These are phyloP conservation scores for Eupithecia inturbata DNA, from an alignment of 2,888 invertebrate species.

Conservation along the genomic window DNA sequence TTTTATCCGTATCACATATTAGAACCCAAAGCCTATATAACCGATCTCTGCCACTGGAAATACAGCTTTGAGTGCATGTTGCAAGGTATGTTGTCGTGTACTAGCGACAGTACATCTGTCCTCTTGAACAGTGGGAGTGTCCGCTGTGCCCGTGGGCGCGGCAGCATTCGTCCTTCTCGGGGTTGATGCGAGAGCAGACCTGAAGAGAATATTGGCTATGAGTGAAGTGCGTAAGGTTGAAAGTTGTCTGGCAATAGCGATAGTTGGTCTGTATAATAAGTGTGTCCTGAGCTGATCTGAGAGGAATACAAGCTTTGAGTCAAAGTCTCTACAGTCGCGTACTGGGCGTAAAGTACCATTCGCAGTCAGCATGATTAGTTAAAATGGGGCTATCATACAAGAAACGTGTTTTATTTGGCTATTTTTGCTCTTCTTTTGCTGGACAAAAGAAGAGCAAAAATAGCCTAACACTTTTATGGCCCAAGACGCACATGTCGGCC, in stretches of 20 bases:
- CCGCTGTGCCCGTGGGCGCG: slow-evolving; percentile 21
- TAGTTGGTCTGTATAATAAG: too few species aligned
- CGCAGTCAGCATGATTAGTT: too few species aligned
- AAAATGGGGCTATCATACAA: too few species aligned
- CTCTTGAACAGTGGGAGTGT: slow-evolving; percentile 19
- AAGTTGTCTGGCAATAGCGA: background rate
- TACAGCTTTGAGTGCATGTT: background rate
- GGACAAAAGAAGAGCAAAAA: too few species aligned
- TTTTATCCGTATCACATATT: background rate
- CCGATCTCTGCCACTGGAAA: background rate
- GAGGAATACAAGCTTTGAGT: too few species aligned
- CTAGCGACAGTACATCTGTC: slow-evolving; percentile 19
- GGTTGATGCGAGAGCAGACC: slow-evolving; percentile 15
- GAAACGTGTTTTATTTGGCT: too few species aligned
- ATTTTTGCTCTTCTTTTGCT: too few species aligned
- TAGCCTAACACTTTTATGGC: too few species aligned
- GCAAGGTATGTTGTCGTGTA: background rate
- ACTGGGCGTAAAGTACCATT: too few species aligned
- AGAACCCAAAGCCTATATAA: background rate
- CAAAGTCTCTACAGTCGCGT: too few species aligned
- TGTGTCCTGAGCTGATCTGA: too few species aligned
- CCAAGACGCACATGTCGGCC: too few species aligned
- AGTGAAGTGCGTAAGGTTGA: background rate
- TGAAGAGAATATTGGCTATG: background rate
- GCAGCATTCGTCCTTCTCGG: slow-evolving; percentile 29